Evolutionary conservation across 1,140 invertebrate species (phyloP), one percentile per base, ranked within the genome.

Genomic region (Sycophila sp.): DNA sequence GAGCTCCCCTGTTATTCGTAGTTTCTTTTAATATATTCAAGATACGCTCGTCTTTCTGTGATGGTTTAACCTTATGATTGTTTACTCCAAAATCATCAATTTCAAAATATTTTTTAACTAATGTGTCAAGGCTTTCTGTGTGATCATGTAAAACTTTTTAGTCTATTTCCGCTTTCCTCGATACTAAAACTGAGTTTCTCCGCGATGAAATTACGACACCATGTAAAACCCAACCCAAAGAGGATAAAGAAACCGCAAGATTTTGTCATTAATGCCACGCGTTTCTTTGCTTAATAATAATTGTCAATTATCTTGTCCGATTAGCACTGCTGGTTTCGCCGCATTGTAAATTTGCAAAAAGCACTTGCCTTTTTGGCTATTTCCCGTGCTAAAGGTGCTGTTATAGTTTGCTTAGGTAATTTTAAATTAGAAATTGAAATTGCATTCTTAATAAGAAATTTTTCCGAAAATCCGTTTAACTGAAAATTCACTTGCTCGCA

Each of bases 281-380:
- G 67, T 56, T 36, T 69, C 58, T 5, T 22, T 17, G 1, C 69
- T 22, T 2, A 42, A 13, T 0, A 68, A 15, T 0, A 73, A 17
- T 10, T 67, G 32, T 51, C 69, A 70, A 26, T 70, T 28, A 30
- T 74, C 75, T 34, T 73, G 72, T 0, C 72, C 68, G 3, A 76
- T 68, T 2, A 76, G 38, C n/a, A 74, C 26, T 13, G 60, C 66
- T 8, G 69, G 64, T 30, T 36, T 8, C 17, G n/a, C 22, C 1
- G 24, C n/a, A 4, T 28, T 3, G 2, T 28, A 36, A 1, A 19
- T n/a, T 19, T 45, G 42, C 4, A 45, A 8, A 45, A 45, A 45
- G 22, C 22, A 6, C 38, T 32, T 17, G 26, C 40, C 11, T 1
- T 19, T 17, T 13, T 55, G 1, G 30, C 26, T 2, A 55, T 55